Evolutionary conservation across 2,113 vertebrate species (phyloP), one percentile per base, ranked within the genome.

Genomic region (Misgurnus anguillicaudatus): DNA sequence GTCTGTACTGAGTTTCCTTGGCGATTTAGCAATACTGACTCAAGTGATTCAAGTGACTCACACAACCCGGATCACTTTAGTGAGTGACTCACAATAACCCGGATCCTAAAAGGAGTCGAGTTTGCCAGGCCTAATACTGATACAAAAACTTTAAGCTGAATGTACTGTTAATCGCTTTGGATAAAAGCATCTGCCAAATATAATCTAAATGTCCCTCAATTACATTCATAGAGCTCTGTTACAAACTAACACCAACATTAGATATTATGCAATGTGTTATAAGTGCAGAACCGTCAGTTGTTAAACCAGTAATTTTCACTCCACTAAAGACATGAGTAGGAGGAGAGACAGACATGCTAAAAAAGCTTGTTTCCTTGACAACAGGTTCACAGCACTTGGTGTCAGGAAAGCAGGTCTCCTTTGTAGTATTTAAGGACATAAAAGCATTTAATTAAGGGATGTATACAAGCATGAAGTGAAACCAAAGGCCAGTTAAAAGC

Each of bases 291-390:
- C 7, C 10, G 38, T 61, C 70, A 5, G 1, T 60, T 38, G 13
- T 19, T 5, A 4, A 73, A 19, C 55, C 55, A 24, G 70, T 79
- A 6, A 31, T 62, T 61, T 70, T 55, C 38, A 75, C 51, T 38
- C 45, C 41, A n/a, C 16, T 45, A 48, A 62, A 61, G 58, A 38
- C 39, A 21, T 1, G 8, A 79, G 45, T 65, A 47, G 39, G 72
- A 75, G 39, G 58, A 48, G 55, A 79, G 48, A 53, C 64, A 79
- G 63, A 81, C 80, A 84, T 72, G 74, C 85, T 19, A 77, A 71
- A 58, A 87, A 84, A 85, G 85, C 85, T 83, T 80, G 89, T 92
- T 87, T 85, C 90, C 89, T 67, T 68, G 86, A 90, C 72, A 91
- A 91, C 91, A 73, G 31, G 48, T 51, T 16, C 48, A 51, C 55